Percentiles rank a stretch among this genome's conserved stretches.
These are phyloP conservation scores for Dromaius novaehollandiae DNA, from an alignment of 2,113 vertebrate genomes.

Conservation along the genomic window DNA sequence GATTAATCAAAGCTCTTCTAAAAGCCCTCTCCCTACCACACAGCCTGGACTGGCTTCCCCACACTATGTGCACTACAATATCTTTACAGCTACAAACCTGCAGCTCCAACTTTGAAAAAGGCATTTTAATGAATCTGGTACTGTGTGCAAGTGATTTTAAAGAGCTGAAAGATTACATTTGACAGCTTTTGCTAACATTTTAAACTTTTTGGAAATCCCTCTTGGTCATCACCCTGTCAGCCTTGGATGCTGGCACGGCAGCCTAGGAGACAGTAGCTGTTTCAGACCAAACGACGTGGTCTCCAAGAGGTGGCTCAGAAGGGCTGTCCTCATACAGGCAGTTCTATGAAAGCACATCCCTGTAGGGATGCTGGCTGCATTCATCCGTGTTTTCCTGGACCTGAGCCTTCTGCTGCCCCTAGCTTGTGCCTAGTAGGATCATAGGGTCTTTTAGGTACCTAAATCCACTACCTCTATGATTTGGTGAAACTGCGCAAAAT, in stretches of 20 bases:
- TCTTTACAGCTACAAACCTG: not conserved
- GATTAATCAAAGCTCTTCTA: not conserved
- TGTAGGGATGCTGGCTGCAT: not conserved
- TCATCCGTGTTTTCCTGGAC: not conserved
- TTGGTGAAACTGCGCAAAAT: not conserved
- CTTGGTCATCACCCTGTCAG: not conserved
- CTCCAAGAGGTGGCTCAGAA: not conserved
- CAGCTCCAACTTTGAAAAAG: not conserved
- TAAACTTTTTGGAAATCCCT: not conserved
- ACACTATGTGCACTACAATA: not conserved
- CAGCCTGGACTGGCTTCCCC: not conserved
- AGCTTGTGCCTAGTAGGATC: not conserved
- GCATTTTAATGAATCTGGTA: not conserved
- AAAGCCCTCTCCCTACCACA: not conserved
- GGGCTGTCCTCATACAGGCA: not conserved
- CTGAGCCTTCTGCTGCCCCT: not conserved
- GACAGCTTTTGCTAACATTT: not conserved
- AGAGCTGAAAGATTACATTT: not conserved
- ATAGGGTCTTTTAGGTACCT: not conserved
- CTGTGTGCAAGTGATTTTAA: not conserved
- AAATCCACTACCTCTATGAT: not conserved
- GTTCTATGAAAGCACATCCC: not conserved
- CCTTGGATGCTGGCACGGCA: not conserved
- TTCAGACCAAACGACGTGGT: fast-evolving
- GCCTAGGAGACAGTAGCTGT: not conserved